Percentiles rank a stretch among this genome's conserved stretches.
Evolutionary conservation across 1,140 invertebrate species (phyloP).

Genomic region (Cyphomyrmex costatus): DNA sequence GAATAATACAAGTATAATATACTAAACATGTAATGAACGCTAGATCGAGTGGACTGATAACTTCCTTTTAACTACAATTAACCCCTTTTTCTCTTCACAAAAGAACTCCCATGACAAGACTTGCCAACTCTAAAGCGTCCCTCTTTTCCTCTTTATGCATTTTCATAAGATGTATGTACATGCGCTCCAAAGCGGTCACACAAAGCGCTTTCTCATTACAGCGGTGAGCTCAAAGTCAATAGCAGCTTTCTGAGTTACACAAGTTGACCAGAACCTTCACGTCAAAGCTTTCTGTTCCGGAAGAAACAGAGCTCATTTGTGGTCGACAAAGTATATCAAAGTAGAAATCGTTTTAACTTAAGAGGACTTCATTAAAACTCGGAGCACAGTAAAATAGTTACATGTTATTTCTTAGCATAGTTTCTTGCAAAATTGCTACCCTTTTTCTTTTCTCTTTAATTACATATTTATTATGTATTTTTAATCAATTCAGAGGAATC

Average conservation of each 20-base stretch:
- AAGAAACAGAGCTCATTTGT: slow-evolving; percentile 1
- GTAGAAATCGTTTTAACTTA: not conserved
- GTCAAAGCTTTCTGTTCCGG: not conserved
- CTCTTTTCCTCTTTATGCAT: not conserved
- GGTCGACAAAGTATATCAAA: slow-evolving; percentile 10
- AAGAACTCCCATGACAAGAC: slow-evolving; percentile 6
- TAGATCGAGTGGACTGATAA: not conserved
- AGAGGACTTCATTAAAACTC: slow-evolving; percentile 25
- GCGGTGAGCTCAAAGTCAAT: slow-evolving; percentile 5
- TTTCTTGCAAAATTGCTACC: not conserved
- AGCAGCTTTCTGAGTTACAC: slow-evolving; percentile 25
- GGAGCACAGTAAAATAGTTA: not conserved
- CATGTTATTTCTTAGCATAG: not conserved
- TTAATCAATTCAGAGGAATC: not conserved
- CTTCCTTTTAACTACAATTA: not conserved
- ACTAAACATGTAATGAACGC: not conserved
- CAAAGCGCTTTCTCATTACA: slow-evolving; percentile 46
- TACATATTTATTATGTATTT: not conserved
- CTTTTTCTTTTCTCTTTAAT: not conserved
- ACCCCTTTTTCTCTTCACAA: not conserved
- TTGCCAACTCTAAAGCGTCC: slow-evolving; percentile 59
- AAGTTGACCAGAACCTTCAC: slow-evolving; percentile 7
- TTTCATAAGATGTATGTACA: slow-evolving; percentile 20
- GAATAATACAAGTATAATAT: not conserved
- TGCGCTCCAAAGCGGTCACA: slow-evolving; percentile 37